phyloP scores from a whole-genome alignment of 2,888 invertebrate species.

The Drosophila meridiana region DNA sequence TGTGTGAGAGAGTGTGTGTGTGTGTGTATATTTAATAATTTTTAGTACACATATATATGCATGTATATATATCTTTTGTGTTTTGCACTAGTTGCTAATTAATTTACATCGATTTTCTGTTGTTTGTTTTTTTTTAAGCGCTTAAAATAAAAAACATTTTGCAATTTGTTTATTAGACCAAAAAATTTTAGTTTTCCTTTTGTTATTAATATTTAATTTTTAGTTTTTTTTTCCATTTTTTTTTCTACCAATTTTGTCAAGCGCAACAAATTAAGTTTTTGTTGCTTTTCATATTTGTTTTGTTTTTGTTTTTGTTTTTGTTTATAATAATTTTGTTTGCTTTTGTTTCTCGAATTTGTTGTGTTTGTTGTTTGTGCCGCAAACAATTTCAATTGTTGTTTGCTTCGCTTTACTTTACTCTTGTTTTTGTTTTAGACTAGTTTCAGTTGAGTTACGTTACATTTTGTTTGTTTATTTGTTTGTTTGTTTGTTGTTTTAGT shows the following conservation, averaged over 20 bases:
- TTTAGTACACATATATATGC: slow-evolving; percentile 5
- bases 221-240: slow-evolving; percentile 11
- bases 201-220: slow-evolving; percentile 14
- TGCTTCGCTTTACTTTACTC: slow-evolving; percentile 6
- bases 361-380: slow-evolving; percentile 16
- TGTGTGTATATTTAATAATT: slow-evolving; percentile 31
- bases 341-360: slow-evolving; percentile 10
- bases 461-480: slow-evolving; percentile 33
- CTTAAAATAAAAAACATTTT: slow-evolving; percentile 69
- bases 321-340: slow-evolving; percentile 20
- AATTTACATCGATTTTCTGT: slow-evolving; percentile 64
- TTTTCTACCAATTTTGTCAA: slow-evolving; percentile 36
- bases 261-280: slow-evolving; percentile 45
- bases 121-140: slow-evolving; percentile 26
- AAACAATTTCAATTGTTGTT: slow-evolving; percentile 15
- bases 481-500: slow-evolving; percentile 33
- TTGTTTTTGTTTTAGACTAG: slow-evolving; percentile 71
- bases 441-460: slow-evolving; percentile 81
- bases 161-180: slow-evolving; percentile 36
- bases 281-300: slow-evolving; percentile 3
- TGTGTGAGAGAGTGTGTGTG: slow-evolving; percentile 15
- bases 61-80: slow-evolving; percentile 5
- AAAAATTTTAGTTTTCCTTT: slow-evolving; percentile 20
- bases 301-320: slow-evolving; percentile 15
- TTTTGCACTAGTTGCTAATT: slow-evolving; percentile 56